A percentile compares a stretch with the other conserved stretches of the same genome.
phyloP scores from a whole-genome alignment of 2,797 vertebrate genomes.

The Oreochromis mossambicus region DNA sequence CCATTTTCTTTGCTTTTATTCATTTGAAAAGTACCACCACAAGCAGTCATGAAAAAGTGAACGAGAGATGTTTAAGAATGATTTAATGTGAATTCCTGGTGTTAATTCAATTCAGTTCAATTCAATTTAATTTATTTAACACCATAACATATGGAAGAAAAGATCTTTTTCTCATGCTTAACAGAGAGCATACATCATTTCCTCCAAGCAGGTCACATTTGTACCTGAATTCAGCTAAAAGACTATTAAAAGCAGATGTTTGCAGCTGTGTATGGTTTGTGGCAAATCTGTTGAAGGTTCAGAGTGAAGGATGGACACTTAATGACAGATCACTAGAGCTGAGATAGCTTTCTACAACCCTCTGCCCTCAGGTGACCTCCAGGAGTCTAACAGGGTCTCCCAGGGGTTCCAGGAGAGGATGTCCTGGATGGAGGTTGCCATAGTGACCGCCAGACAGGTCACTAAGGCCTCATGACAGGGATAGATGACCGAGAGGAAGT shows the following conservation, averaged over 20 bases:
- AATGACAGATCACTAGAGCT: conserved; percentile 24
- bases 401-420: neutral
- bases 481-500: conserved; percentile 19
- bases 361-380: conserved; percentile 28
- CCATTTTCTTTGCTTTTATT: neutral
- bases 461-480: conserved; percentile 5
- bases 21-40: neutral
- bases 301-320: neutral
- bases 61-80: neutral
- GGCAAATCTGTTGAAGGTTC: neutral
- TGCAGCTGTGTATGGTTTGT: neutral
- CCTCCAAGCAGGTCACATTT: neutral
- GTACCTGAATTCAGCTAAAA: neutral
- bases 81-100: neutral
- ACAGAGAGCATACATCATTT: neutral
- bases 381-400: conserved; percentile 30
- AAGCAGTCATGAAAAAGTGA: neutral
- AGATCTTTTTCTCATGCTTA: neutral
- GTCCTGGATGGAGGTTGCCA: conserved; percentile 33
- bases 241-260: conserved; percentile 20
- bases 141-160: neutral
- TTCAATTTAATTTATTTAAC: neutral
- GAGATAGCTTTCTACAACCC: conserved; percentile 12
- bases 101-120: neutral
- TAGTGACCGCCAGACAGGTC: conserved; percentile 33